Conservation (phyloP, 1,140 invertebrate genomes). For the Drosophila lini region DNA sequence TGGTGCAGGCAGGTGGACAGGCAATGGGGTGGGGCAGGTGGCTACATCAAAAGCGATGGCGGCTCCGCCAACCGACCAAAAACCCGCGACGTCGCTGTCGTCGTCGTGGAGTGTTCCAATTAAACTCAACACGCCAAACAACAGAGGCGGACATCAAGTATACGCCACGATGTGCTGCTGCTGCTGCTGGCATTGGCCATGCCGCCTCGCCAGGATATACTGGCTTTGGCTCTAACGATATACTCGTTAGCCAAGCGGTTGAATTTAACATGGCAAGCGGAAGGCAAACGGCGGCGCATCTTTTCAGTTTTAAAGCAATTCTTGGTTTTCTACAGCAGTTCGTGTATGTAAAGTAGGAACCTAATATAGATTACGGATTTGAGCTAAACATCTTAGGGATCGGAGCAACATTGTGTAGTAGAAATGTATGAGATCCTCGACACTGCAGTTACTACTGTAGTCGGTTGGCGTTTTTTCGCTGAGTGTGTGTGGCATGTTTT, state of each 20-base stretch:
- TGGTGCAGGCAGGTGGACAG: constrained; percentile 7
- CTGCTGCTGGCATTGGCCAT: constrained; percentile 47
- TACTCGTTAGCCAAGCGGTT: constrained; percentile 78
- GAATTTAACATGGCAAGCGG: constrained; percentile 68
- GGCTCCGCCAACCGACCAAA: constrained; percentile 18
- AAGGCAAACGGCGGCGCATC: constrained; percentile 40
- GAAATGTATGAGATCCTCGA: neutral
- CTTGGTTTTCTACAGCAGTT: neutral
- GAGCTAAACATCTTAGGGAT: neutral
- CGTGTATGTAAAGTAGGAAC: neutral
- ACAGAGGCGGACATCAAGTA: constrained; percentile 71
- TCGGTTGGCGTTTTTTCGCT: neutral
- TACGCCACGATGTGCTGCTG: constrained; percentile 59
- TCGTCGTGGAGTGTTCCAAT: constrained; percentile 71
- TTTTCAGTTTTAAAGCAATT: constrained; percentile 64
- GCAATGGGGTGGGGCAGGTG: constrained; percentile 22
- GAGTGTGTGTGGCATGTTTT: constrained; percentile 67
- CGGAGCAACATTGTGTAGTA: neutral
- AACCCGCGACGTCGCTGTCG: constrained; percentile 31
- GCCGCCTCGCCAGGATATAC: constrained; percentile 41
- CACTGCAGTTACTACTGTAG: constrained; percentile 10
- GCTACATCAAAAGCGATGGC: constrained; percentile 66
- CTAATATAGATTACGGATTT: neutral
- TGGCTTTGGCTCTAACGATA: constrained; percentile 66
- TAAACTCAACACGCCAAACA: constrained; percentile 81